phyloP scores from a whole-genome alignment of 2,797 vertebrate genomes.

The Sorex maritimensis region DNA sequence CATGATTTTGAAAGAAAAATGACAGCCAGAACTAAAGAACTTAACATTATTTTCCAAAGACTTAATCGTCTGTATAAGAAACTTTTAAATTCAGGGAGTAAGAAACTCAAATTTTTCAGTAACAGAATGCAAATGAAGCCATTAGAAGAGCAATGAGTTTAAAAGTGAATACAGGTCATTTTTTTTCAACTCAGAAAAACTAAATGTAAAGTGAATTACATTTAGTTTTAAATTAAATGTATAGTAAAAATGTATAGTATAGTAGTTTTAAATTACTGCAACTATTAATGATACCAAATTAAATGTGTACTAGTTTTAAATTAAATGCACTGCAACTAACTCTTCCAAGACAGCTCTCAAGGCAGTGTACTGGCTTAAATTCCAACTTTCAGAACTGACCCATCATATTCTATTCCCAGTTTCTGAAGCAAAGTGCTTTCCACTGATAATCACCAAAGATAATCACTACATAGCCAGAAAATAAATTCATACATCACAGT shows the following conservation, averaged over 20 bases:
- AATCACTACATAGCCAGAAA: background rate
- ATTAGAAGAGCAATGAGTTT: constrained; percentile 33
- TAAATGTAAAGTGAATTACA: constrained; percentile 1
- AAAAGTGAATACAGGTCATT: background rate
- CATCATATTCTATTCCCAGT: background rate
- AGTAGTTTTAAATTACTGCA: too few relatives aligned
- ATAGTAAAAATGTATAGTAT: too few relatives aligned
- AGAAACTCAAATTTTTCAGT: background rate
- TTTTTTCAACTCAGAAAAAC: constrained; percentile 25
- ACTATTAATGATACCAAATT: too few relatives aligned
- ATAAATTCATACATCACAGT: constrained; percentile 31
- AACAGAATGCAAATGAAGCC: constrained; percentile 29
- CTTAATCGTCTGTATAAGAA: background rate
- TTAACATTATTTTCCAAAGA: constrained; percentile 11
- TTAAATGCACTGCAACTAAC: background rate
- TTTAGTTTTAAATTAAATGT: constrained; percentile 35
- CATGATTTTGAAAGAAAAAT: constrained; percentile 33
- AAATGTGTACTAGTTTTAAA: too few relatives aligned
- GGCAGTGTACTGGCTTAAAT: background rate
- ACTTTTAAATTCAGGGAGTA: background rate
- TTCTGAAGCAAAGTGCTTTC: constrained; percentile 55
- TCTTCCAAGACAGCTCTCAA: background rate
- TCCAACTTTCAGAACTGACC: background rate
- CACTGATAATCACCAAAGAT: background rate
- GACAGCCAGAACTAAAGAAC: constrained; percentile 30